These are phyloP conservation scores for Sebastes fasciatus DNA, from an alignment of 2,113 vertebrate genomes.

Conservation along the genomic window DNA sequence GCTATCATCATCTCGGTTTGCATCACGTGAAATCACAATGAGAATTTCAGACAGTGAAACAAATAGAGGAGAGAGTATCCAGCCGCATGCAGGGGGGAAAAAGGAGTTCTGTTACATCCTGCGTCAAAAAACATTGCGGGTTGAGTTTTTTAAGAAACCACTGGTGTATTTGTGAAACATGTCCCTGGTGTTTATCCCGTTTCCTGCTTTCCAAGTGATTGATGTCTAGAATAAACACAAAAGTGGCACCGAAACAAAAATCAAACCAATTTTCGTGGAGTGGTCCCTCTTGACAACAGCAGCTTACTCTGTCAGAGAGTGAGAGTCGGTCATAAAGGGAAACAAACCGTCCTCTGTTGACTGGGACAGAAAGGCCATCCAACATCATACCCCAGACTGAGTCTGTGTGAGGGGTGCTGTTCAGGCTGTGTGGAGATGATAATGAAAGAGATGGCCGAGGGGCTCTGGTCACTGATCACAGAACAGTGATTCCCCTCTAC, in stretches of 20 bases:
- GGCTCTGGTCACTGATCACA: constrained; percentile 58
- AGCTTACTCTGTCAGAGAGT: constrained; percentile 17
- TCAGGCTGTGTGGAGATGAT: constrained; percentile 37
- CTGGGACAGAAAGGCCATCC: constrained; percentile 33
- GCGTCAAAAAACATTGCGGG: not conserved
- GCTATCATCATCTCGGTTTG: constrained; percentile 41
- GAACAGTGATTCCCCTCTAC: constrained; percentile 53
- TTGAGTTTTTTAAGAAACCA: constrained; percentile 39
- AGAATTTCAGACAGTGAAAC: constrained; percentile 37
- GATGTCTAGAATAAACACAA: constrained; percentile 30
- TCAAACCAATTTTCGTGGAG: constrained; percentile 28
- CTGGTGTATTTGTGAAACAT: constrained; percentile 38
- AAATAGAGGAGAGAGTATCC: not conserved
- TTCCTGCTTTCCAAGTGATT: constrained; percentile 31
- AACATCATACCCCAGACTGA: constrained; percentile 7
- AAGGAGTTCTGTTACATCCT: constrained; percentile 18
- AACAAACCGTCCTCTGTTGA: constrained; percentile 56
- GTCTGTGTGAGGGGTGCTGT: constrained; percentile 18
- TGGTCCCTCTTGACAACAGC: constrained; percentile 4
- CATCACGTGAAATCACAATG: constrained; percentile 48
- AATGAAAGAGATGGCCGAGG: constrained; percentile 48
- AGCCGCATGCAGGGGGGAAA: not conserved
- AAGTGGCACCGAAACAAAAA: constrained; percentile 25
- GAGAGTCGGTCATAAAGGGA: constrained; percentile 4
- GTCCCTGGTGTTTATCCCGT: constrained; percentile 23